Percentiles rank a stretch among this genome's conserved stretches.
These are phyloP conservation scores for Zoanthus sociatus DNA, from an alignment of 92 coral and sea anemone genomes.

Conservation along the genomic window DNA sequence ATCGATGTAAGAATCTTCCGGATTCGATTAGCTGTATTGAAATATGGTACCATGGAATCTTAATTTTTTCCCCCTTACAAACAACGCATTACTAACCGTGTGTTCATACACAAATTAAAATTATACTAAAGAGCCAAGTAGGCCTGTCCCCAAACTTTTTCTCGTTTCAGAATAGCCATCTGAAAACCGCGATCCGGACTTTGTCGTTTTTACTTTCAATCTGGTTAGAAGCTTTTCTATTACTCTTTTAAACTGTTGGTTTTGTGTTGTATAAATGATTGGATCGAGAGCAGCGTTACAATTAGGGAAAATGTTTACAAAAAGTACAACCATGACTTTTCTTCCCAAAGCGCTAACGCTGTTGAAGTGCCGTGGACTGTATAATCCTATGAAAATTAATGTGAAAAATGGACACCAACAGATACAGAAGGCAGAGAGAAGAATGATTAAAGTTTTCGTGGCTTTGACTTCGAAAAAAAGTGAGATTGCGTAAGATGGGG, in stretches of 20 bases:
- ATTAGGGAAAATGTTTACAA: slow-evolving; percentile 83
- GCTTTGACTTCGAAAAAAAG: slow-evolving; percentile 90
- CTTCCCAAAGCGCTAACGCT: slow-evolving; percentile 62
- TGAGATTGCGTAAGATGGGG: slow-evolving; percentile 58
- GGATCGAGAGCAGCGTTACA: slow-evolving; percentile 87
- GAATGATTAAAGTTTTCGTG: slow-evolving; percentile 81
- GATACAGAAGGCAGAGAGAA: slow-evolving; percentile 82
- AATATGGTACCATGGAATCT: background rate
- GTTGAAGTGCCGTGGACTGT: slow-evolving; percentile 62
- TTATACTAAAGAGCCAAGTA: slow-evolving; percentile 3
- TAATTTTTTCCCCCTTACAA: background rate
- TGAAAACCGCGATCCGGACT: slow-evolving; percentile 27
- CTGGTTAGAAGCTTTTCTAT: slow-evolving; percentile 54
- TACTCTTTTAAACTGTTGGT: slow-evolving; percentile 84
- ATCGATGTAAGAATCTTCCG: too few relatives aligned
- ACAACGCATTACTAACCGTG: background rate
- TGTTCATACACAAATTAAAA: background rate
- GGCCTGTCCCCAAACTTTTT: slow-evolving; percentile 7
- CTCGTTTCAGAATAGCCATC: slow-evolving; percentile 5
- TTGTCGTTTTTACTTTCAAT: slow-evolving; percentile 32
- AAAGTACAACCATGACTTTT: slow-evolving; percentile 54
- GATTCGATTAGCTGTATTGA: background rate
- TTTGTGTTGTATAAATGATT: slow-evolving; percentile 83
- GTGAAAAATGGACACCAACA: slow-evolving; percentile 93
- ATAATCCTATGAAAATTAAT: slow-evolving; percentile 71